These are phyloP conservation scores for Oncorhynchus keta DNA, from an alignment of 2,113 vertebrate genomes.

Conservation along the genomic window DNA sequence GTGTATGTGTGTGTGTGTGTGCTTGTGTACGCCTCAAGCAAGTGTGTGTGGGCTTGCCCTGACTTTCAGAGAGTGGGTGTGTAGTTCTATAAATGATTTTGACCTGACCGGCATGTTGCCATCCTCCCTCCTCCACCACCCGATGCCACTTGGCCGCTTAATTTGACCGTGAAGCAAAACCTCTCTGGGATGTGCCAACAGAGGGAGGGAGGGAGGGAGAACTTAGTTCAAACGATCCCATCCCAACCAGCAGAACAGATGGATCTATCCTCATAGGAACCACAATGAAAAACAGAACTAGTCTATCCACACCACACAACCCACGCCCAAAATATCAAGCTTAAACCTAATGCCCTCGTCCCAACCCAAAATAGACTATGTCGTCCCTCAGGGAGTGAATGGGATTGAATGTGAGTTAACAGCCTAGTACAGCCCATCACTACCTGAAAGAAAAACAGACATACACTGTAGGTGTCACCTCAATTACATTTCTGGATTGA, in stretches of 20 bases:
- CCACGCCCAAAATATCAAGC: slow-evolving; percentile 57
- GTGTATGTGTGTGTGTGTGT: slow-evolving; percentile 29
- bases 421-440: neutral
- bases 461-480: too few species aligned
- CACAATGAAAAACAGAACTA: slow-evolving; percentile 54
- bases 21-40: slow-evolving; percentile 12
- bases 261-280: slow-evolving; percentile 53
- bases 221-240: slow-evolving; percentile 40
- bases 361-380: slow-evolving; percentile 47
- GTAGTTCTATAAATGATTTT: slow-evolving; percentile 65
- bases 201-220: slow-evolving; percentile 29
- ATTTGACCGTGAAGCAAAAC: slow-evolving; percentile 42
- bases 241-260: slow-evolving; percentile 48
- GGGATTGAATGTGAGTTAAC: neutral
- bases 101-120: slow-evolving; percentile 51
- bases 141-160: slow-evolving; percentile 41
- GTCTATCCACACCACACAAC: slow-evolving; percentile 6
- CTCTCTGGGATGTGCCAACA: slow-evolving; percentile 16
- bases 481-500: too few species aligned
- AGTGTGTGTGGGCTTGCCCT: neutral
- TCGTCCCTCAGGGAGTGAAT: slow-evolving; percentile 10
- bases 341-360: slow-evolving; percentile 34
- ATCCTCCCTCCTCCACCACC: slow-evolving; percentile 20
- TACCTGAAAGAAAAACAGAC: neutral
- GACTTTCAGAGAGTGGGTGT: slow-evolving; percentile 9